Base-by-base conservation (phyloP, 2,797 vertebrate species). In the Podargus strigoides region DNA sequence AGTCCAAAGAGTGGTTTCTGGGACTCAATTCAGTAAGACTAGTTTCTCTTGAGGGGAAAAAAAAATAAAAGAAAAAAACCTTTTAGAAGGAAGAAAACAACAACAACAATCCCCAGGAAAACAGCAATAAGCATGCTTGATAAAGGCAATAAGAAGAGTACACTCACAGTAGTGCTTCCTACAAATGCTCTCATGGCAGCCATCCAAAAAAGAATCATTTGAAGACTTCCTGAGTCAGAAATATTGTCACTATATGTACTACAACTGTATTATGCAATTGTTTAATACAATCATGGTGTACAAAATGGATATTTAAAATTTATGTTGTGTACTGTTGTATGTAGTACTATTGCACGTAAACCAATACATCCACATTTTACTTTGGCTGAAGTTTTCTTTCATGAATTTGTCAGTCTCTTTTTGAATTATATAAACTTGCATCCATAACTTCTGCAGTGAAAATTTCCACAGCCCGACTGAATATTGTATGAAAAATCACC, bases 161-260 rank as follows among this genome's bases (percentile, higher is more conserved):
- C 16, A 18, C 16, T 80, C 76, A 44, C 39, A 42, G 52, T 15
- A 85, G 27, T 46, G 14, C 53, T 91, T 95, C 79, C 58, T 85
- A 64, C 79, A 88, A 94, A 76, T 73, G 75, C 62, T 82, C 50
- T 77, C 24, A 8, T 49, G 62, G 81, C 91, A 94, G 34, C 39
- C 39, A 53, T 75, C 67, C 89, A 76, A 28, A n/a, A 87, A 79
- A 74, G 52, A 87, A 70, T 67, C 36, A 83, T 28, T 34, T 13
- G 14, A 89, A 34, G 44, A 67, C 92, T 91, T 94, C 68, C 63
- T 77, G 68, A 85, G 41, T 28, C 32, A 85, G 52, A 87, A 56
- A 15, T 39, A 76, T 12, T 52, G 64, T 63, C 37, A 66, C 49
- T 64, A 22, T 6, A 20, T 37, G 32, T 85, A 89, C 66, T 62